These are phyloP conservation scores for Xanthia icteritia DNA, from an alignment of 2,888 invertebrate genomes.

Conservation along the genomic window DNA sequence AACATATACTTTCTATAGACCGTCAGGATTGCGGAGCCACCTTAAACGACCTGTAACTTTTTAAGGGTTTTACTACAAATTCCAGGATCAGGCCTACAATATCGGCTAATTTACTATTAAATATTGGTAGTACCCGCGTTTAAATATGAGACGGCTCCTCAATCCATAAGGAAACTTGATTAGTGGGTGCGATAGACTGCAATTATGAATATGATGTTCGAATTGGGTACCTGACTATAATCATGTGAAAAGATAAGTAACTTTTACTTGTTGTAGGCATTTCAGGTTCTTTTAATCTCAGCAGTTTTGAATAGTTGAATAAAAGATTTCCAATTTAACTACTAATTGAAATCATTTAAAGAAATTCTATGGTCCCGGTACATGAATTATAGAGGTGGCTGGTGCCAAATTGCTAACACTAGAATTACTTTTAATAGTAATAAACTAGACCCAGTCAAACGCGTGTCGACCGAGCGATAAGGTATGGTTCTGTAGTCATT, in stretches of 20 bases:
- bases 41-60: no score
- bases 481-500: slow-evolving; percentile 12
- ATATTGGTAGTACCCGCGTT: no score
- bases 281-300: neutral
- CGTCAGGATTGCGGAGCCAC: no score
- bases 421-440: slow-evolving; percentile 14
- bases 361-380: neutral
- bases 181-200: neutral
- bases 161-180: no score
- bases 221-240: no score
- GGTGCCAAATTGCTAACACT: slow-evolving; percentile 34
- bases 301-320: neutral
- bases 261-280: neutral
- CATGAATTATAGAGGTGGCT: slow-evolving; percentile 17
- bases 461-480: neutral
- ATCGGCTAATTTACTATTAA: no score
- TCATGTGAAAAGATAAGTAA: neutral
- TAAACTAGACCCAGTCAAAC: neutral
- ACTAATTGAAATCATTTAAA: neutral
- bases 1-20: no score
- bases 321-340: neutral
- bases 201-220: neutral
- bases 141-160: no score
- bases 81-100: no score
- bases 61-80: no score